Base-by-base conservation (phyloP, 2,888 invertebrate species). In the Ischnus inquisitorius region DNA sequence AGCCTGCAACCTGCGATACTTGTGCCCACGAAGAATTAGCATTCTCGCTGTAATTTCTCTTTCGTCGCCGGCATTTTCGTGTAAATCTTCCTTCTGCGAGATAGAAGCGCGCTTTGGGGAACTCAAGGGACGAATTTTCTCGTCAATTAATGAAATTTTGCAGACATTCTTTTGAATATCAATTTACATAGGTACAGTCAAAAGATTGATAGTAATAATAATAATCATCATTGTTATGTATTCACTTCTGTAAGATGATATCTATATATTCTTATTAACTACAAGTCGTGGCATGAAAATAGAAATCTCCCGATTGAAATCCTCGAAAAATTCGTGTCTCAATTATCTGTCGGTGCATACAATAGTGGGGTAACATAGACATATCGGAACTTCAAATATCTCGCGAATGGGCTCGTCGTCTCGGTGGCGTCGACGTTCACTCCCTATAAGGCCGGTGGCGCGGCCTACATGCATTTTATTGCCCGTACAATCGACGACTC, bases 401-500 rank as follows among this genome's bases (percentile, higher is more conserved):
- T 65, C 82, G 39, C 22, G 34, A 34, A 34, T 34, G 10, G 34
- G 48, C 72, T 57, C 34, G 16, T 34, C 62, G 68, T 54, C 68
- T 67, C 68, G 54, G 54, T 51, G 46, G 14, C 62, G 84, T 65
- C 72, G 85, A 87, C 86, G 83, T 84, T 85, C 86, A 76, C 86
- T 85, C 85, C 85, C 76, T 87, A 87, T 80, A 86, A 85, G 88
- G 87, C 79, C 82, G 79, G 34, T 34, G 34, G 46, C 60, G 41
- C 64, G 74, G 85, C 83, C 87, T 86, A 87, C 89, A 86, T 89
- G 84, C 83, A 89, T 88, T 89, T 88, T 87, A 87, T 87, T 86
- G 81, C 77, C 77, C 84, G 85, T 85, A 60, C 86, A 84, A 88
- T 88, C 84, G 82, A 82, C 82, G 81, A 82, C 34, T 84, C 65